These are phyloP conservation scores for Metaphire vulgaris DNA, from an alignment of 1,140 invertebrate genomes.

Conservation along the genomic window DNA sequence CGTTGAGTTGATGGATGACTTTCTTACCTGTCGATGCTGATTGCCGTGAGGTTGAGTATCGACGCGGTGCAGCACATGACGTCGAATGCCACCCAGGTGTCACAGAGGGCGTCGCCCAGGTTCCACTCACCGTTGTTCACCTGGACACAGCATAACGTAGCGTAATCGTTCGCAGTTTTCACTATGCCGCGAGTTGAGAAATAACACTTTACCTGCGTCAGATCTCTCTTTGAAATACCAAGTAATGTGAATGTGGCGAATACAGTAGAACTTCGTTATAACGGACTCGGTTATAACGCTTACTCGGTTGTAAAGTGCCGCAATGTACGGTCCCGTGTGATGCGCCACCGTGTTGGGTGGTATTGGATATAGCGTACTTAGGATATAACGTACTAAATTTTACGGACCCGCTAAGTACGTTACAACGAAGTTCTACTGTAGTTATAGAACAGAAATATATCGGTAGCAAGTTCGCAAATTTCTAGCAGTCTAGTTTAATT, in stretches of 20 bases:
- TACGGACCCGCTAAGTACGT: no score
- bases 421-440: no score
- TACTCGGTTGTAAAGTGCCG: no score
- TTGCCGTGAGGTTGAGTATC: constrained; percentile 36
- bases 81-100: constrained; percentile 48
- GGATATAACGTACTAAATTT: no score
- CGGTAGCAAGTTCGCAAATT: no score
- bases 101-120: constrained; percentile 73
- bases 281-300: no score
- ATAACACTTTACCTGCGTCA: neutral
- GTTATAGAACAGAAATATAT: no score
- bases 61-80: constrained; percentile 36
- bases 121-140: constrained; percentile 16
- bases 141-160: neutral
- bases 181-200: neutral
- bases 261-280: no score
- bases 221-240: neutral
- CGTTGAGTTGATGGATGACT: neutral
- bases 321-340: neutral
- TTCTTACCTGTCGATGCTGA: constrained; percentile 58
- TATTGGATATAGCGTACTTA: no score
- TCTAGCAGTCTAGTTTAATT: no score
- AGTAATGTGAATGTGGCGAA: no score
- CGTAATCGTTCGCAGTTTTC: neutral
- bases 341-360: neutral